These are phyloP conservation scores for Rhamnusium bicolor DNA, from an alignment of 2,888 invertebrate genomes.

Conservation along the genomic window DNA sequence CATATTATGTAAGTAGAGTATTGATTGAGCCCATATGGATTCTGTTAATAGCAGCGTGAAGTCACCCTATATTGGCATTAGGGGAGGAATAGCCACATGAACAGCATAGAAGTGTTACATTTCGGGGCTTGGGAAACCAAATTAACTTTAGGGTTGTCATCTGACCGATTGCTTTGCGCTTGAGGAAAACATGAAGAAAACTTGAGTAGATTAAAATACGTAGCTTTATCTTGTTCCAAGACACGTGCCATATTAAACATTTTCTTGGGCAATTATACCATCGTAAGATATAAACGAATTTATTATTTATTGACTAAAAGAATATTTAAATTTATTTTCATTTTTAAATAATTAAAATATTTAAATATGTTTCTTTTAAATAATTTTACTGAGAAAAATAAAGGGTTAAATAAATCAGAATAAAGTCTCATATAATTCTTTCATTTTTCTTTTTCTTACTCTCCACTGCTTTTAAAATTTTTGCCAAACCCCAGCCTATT, in stretches of 20 bases:
- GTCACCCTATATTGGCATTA: constrained; percentile 47
- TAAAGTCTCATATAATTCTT: no score
- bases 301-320: background rate
- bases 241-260: background rate
- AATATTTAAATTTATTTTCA: no score
- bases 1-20: constrained; percentile 37
- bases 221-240: background rate
- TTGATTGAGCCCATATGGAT: constrained; percentile 52
- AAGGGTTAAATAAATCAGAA: no score
- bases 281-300: background rate
- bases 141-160: constrained; percentile 37
- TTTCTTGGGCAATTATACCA: background rate
- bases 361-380: no score
- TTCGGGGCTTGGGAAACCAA: constrained; percentile 16
- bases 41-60: constrained; percentile 51
- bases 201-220: constrained; percentile 1
- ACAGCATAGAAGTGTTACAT: constrained; percentile 32
- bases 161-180: constrained; percentile 11
- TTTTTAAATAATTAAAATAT: no score
- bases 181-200: constrained; percentile 14
- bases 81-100: constrained; percentile 35
- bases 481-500: no score
- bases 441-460: no score
- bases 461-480: no score
- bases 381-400: no score